Evolutionary conservation across 2,113 vertebrate species (phyloP), one percentile per base, ranked within the genome.

Genomic region (Hippocampus barbouri): DNA sequence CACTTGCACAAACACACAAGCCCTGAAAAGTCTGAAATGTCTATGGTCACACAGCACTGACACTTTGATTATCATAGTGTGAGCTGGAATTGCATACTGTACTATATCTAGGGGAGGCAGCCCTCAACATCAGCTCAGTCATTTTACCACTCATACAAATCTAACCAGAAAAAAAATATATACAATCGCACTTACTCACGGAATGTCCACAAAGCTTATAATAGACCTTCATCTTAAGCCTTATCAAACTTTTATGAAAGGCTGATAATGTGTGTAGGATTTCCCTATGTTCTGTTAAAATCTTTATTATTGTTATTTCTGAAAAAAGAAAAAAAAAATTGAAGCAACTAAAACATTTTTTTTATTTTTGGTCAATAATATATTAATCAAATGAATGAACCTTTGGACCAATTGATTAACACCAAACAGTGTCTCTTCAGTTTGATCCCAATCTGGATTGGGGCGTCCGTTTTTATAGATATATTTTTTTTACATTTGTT

Each of bases 121-220:
- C 86, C 88, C 87, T 88, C 83, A 78, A 77, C 72, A 77, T 87
- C 87, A 87, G 82, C 86, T 85, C 78, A 71, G 67, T 81, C 76
- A 69, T 68, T 68, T 68, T 49, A 61, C 41, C 57, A 34, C 74
- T 70, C 71, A 45, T 71, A 45, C 68, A 60, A 61, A 34, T 45
- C 71, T 25, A 70, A 68, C 75, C 54, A 21, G 72, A 69, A 77
- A 71, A 79, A 83, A 83, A 67, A 45, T 45, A 45, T 45, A 45
- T 85, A 89, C 88, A 89, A 87, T 89, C 89, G 80, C 89, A 88
- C 89, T 89, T 87, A 84, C 69, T 87, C 87, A 89, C 75, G 91
- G 88, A 92, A 91, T 90, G 89, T 89, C 83, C 81, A 89, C 85
- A 89, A 87, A 89, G 79, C 77, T 85, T 79, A 87, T 74, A 79